Evolutionary conservation across 2,888 invertebrate genomes (phyloP).

Genomic region (Arctia plantaginis): DNA sequence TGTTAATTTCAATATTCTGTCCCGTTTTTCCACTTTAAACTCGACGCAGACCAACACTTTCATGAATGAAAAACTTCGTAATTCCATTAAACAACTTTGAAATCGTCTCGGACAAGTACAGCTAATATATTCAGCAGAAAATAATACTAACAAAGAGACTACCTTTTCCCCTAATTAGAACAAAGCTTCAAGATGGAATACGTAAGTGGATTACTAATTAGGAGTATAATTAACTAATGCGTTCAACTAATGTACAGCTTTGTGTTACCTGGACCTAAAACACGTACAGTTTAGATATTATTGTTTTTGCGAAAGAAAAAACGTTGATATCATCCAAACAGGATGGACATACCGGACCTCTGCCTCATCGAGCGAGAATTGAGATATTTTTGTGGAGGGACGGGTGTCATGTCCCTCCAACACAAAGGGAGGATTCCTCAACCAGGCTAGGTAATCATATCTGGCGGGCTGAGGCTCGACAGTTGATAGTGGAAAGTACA

Average conservation of each 20-base stretch:
- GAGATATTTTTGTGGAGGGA: background rate
- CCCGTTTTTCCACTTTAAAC: background rate
- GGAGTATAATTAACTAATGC: conserved; percentile 17
- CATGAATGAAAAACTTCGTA: conserved; percentile 6
- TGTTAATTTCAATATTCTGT: background rate
- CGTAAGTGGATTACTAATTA: conserved; percentile 32
- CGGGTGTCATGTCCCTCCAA: too few relatives aligned
- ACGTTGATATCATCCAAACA: background rate
- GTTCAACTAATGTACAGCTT: conserved; percentile 5
- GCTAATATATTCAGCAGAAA: conserved; percentile 18
- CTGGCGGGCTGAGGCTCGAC: too few relatives aligned
- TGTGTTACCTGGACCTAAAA: background rate
- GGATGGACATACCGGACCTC: background rate
- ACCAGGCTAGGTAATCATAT: too few relatives aligned
- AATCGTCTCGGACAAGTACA: background rate
- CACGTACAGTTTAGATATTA: background rate
- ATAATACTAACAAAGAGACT: conserved; percentile 1
- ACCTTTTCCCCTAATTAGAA: conserved; percentile 21
- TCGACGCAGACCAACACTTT: background rate
- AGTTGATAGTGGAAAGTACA: too few relatives aligned
- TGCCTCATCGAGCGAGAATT: background rate
- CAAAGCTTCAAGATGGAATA: conserved; percentile 20
- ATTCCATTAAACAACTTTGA: conserved; percentile 1
- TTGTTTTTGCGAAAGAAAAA: background rate
- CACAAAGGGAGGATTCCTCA: too few relatives aligned